A percentile compares a stretch with the other conserved stretches of the same genome.
phyloP scores from a whole-genome alignment of 2,797 vertebrate genomes.

The Emydoidea blandingii region DNA sequence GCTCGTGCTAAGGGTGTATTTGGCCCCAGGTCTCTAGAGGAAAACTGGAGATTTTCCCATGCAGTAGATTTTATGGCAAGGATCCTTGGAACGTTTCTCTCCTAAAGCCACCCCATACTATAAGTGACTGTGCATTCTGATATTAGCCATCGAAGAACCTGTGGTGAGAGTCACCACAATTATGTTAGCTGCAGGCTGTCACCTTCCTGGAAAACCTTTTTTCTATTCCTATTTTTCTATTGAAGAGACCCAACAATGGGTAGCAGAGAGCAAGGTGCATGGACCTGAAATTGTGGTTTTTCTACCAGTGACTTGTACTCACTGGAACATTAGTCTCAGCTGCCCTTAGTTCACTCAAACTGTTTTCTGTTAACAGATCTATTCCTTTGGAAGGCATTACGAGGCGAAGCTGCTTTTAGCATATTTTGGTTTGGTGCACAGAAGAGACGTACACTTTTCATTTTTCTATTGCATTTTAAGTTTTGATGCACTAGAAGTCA shows the following conservation, averaged over 20 bases:
- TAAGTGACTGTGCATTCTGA: conserved; percentile 17
- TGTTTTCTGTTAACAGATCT: conserved; percentile 50
- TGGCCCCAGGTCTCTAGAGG: conserved; percentile 1
- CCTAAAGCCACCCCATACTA: background rate
- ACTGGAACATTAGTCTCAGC: background rate
- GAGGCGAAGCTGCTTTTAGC: conserved; percentile 43
- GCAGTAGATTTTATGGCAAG: background rate
- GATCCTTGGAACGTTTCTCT: background rate
- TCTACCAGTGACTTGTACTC: conserved; percentile 8
- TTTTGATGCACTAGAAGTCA: conserved; percentile 16
- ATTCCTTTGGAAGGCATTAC: conserved; percentile 45
- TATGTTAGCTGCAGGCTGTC: background rate
- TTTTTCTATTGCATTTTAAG: background rate
- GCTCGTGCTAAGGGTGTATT: conserved; percentile 2
- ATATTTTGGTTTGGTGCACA: conserved; percentile 30
- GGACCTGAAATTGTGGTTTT: conserved; percentile 55
- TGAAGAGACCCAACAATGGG: conserved; percentile 54
- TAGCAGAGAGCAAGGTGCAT: conserved; percentile 50
- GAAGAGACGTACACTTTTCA: background rate
- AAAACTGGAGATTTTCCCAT: conserved; percentile 30
- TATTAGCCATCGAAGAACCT: background rate
- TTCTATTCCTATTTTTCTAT: background rate
- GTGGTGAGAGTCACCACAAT: background rate
- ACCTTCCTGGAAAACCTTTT: background rate
- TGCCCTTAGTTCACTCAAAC: conserved; percentile 51